Evolutionary conservation across 2,797 vertebrate species (phyloP).

Genomic region (Craterocephalus amniculus): DNA sequence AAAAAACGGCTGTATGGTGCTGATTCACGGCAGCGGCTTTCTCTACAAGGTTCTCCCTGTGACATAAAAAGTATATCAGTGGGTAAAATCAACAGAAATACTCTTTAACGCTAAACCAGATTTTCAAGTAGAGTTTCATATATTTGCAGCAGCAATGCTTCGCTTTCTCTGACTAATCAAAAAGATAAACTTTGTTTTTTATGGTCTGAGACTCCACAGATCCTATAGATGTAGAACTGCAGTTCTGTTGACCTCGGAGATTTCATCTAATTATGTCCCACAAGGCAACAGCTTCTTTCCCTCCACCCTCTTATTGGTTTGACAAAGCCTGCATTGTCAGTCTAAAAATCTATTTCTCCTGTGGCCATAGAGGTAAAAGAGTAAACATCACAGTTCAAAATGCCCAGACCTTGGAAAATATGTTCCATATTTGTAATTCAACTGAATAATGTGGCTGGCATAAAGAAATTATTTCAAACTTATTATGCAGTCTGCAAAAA

Average conservation of each 20-base stretch:
- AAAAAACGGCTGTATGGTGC: too few relatives aligned
- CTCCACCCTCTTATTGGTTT: conserved; percentile 21
- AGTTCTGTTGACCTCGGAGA: conserved; percentile 31
- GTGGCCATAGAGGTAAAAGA: background rate
- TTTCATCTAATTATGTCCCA: conserved; percentile 37
- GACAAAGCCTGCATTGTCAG: conserved; percentile 16
- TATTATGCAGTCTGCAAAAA: background rate
- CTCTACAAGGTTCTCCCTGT: background rate
- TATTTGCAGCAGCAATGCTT: background rate
- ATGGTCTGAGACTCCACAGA: conserved; percentile 3
- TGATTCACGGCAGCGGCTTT: background rate
- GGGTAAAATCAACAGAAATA: too few relatives aligned
- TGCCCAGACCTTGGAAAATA: too few relatives aligned
- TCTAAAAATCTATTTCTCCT: conserved; percentile 28
- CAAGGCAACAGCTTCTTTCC: conserved; percentile 23
- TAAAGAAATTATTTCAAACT: background rate
- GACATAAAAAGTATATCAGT: too few relatives aligned
- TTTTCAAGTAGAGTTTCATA: background rate
- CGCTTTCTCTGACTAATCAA: conserved; percentile 10
- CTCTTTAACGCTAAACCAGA: background rate
- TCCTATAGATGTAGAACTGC: background rate
- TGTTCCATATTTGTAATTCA: too few relatives aligned
- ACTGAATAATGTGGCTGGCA: too few relatives aligned
- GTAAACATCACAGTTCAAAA: background rate
- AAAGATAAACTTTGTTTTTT: conserved; percentile 4